Base-by-base conservation (phyloP, 2,113 vertebrate species). In the Ia io region DNA sequence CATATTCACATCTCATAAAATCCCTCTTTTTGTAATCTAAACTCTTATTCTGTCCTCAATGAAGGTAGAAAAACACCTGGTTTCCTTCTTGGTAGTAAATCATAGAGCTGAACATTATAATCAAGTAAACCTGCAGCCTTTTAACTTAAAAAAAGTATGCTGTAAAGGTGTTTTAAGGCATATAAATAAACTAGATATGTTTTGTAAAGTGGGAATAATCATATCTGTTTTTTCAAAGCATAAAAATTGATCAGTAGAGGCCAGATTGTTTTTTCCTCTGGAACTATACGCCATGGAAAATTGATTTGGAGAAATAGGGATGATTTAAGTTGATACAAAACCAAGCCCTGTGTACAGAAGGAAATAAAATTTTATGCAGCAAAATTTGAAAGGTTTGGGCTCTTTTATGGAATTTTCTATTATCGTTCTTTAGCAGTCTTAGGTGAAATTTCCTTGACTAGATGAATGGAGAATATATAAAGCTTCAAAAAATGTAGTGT, bases 201-300 rank as follows among this genome's bases (percentile, higher is more conserved):
- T 96, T 84, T 94, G 28, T 87, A 44, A 92, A 40, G 17, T 85
- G 9, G 16, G 17, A 84, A 47, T 90, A 93, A 95, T 76, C 59
- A 70, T 35, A 77, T 65, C 11, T 82, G 16, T 74, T 61, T 88
- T 89, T 70, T 78, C 84, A 7, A 90, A 90, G 76, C 40, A 93
- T 82, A 73, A 78, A 86, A 93, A 78, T 88, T 90, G 90, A 88
- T 85, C 59, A 53, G 5, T 80, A 76, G 16, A 78, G 32, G 70
- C 79, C 37, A 85, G 53, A 69, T 73, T 95, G 8, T 40, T 89
- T 95, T 92, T 69, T 63, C 1, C 17, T 90, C 32, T 92, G 40
- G 25, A 87, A 59, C 84, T 93, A 65, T 51, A 78, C 59, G 70
- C 37, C 51, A n/a, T 49, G 20, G 37, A 91, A 80, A 96, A 88